Evolutionary conservation across 2,113 vertebrate genomes (phyloP), one percentile per base, ranked within the genome.

Genomic region (Orcinus orca): DNA sequence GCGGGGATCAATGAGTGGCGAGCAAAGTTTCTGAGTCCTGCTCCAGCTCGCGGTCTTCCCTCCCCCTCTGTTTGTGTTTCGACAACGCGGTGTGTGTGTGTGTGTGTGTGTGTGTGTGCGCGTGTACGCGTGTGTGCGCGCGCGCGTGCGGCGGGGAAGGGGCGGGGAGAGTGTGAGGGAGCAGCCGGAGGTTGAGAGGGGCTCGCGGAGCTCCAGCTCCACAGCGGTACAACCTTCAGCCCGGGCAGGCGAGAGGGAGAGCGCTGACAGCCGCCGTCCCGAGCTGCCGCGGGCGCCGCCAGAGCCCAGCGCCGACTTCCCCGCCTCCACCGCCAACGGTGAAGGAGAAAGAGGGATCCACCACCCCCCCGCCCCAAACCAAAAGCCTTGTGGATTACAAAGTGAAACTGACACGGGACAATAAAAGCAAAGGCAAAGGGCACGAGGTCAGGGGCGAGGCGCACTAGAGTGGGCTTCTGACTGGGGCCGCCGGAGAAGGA

Each of bases 11-110:
- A 71, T 21, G 96, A 93, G 98, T 2, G 63, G 70, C 41, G 63
- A 62, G 97, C 98, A 93, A 98, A 98, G 97, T 98, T 98, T 98
- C 84, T 55, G 86, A 88, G 95, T 14, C 81, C n/a, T 0, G 95
- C 96, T 90, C 85, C 53, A 4, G 83, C n/a, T 79, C 79, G 83
- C 87, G 36, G 7, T 21, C 93, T 17, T 44, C 96, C 93, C 96
- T 68, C 96, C 80, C 80, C 80, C 86, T 15, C 38, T 58, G 85
- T n/a, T 44, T 50, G 90, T 23, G 85, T n/a, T 77, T 36, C 70
- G 77, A 65, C 36, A 65, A n/a, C 91, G 68, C 68, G 95, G 10
- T 4, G 50, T 1, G 76, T 25, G 87, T 21, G 81, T 44, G 95
- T 10, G 71, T 26, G 81, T 36, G 53, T 44, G 44, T 36, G 71